Evolutionary conservation across 2,113 vertebrate genomes (phyloP).

Genomic region (Glaucidium brasilianum): DNA sequence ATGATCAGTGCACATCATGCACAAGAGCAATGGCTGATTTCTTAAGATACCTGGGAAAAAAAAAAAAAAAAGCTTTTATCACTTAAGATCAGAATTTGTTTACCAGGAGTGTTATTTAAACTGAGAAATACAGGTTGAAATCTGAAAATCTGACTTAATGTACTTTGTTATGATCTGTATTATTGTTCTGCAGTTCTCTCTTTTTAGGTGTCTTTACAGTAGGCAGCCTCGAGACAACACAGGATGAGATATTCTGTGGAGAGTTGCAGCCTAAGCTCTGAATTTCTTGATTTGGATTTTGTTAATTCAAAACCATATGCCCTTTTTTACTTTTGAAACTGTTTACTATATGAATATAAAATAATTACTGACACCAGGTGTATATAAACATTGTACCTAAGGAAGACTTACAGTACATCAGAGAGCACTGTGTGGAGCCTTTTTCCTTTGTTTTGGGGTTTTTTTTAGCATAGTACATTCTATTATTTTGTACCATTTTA

Average conservation of each 20-base stretch:
- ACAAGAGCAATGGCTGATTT: conserved; percentile 8
- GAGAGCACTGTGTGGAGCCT: neutral
- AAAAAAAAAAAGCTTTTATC: neutral
- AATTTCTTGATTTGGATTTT: neutral
- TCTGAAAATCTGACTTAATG: neutral
- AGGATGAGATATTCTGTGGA: neutral
- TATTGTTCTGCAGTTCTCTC: neutral
- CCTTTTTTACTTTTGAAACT: neutral
- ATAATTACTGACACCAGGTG: neutral
- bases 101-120: conserved; percentile 18
- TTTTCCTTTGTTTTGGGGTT: neutral
- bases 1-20: neutral
- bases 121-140: conserved; percentile 13
- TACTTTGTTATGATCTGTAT: neutral
- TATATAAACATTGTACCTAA: neutral
- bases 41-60: neutral
- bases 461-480: neutral
- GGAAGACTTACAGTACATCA: neutral
- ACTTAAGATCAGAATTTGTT: conserved; percentile 29
- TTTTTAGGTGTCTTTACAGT: neutral
- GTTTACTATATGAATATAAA: neutral
- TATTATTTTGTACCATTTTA: neutral
- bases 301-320: neutral
- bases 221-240: neutral
- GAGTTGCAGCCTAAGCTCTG: neutral